These are phyloP conservation scores for Vanessa atalanta DNA, from an alignment of 1,140 invertebrate species.

Conservation along the genomic window DNA sequence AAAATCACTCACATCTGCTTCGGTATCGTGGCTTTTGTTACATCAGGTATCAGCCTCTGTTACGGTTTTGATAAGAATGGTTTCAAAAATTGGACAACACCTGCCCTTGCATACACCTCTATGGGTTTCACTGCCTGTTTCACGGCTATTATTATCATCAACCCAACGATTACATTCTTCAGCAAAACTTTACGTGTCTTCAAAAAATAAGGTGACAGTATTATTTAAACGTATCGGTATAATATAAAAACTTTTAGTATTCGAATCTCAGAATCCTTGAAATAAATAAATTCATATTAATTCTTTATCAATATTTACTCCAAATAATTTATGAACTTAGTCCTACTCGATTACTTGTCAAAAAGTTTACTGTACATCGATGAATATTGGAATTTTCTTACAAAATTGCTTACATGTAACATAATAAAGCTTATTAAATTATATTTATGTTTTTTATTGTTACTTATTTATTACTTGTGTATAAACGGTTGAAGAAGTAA, in stretches of 20 bases:
- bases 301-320: neutral
- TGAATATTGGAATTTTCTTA: too few species aligned
- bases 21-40: constrained; percentile 51
- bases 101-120: constrained; percentile 36
- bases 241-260: neutral
- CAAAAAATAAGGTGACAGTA: neutral
- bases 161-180: constrained; percentile 54
- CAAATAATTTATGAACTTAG: too few species aligned
- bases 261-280: constrained; percentile 10
- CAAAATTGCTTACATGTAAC: too few species aligned
- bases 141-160: constrained; percentile 53
- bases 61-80: constrained; percentile 54
- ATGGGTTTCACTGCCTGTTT: constrained; percentile 47
- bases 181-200: constrained; percentile 36
- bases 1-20: constrained; percentile 61
- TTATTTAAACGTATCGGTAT: neutral
- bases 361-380: too few species aligned
- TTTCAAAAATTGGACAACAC: constrained; percentile 52
- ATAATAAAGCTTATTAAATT: too few species aligned
- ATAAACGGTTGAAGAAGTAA: too few species aligned
- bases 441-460: too few species aligned
- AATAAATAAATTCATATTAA: too few species aligned
- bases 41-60: constrained; percentile 49
- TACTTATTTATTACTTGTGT: too few species aligned
- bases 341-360: too few species aligned